These are phyloP conservation scores for Carabus problematicus DNA, from an alignment of 2,888 invertebrate species.

Conservation along the genomic window DNA sequence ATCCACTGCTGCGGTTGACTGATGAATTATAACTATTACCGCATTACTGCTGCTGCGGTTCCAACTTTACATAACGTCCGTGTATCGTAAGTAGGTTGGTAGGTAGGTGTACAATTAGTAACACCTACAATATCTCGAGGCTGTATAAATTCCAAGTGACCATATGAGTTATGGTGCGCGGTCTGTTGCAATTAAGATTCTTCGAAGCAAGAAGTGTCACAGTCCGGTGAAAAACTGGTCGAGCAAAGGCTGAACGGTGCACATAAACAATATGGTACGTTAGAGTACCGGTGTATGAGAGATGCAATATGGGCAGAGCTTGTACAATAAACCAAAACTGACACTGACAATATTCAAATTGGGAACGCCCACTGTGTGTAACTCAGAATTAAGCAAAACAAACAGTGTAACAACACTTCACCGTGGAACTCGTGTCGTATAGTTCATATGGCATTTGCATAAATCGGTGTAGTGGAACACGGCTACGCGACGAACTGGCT, in stretches of 20 bases:
- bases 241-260: too few species aligned
- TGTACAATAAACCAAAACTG: conserved; percentile 33
- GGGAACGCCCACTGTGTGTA: conserved; percentile 36
- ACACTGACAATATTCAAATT: conserved; percentile 35
- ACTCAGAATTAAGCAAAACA: conserved; percentile 35
- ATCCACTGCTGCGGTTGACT: conserved; percentile 14
- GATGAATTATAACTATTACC: conserved; percentile 33
- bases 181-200: too few species aligned
- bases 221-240: too few species aligned
- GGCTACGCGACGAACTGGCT: conserved; percentile 9
- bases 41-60: conserved; percentile 11
- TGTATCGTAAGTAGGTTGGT: too few species aligned
- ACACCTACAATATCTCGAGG: too few species aligned
- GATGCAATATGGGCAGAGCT: conserved; percentile 16
- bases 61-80: conserved; percentile 8
- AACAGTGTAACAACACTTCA: conserved; percentile 32
- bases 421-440: conserved; percentile 1
- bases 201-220: too few species aligned
- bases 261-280: too few species aligned
- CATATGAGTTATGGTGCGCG: too few species aligned
- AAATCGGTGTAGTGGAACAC: conserved; percentile 28
- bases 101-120: too few species aligned
- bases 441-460: conserved; percentile 26
- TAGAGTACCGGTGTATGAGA: too few species aligned
- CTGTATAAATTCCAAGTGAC: too few species aligned